A percentile compares a stretch with the other conserved stretches of the same genome.
Evolutionary conservation across 2,797 vertebrate genomes (phyloP).

Genomic region (Lepus oiostolus): DNA sequence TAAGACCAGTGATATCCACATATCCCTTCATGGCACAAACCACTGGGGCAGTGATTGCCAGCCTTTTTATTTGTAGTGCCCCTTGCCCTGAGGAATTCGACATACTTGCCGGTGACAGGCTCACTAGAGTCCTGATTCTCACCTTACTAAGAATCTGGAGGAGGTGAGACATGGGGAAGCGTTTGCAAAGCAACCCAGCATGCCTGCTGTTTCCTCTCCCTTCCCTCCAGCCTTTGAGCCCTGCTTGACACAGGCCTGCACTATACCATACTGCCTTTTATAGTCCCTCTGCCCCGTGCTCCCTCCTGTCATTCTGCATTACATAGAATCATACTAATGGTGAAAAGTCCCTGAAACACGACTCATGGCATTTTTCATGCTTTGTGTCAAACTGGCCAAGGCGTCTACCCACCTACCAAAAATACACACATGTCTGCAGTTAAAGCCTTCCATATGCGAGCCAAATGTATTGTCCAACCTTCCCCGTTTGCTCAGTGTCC

Average conservation of each 20-base stretch:
- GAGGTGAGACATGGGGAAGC: neutral
- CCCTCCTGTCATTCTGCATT: neutral
- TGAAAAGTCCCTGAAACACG: neutral
- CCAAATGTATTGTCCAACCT: neutral
- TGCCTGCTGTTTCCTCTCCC: neutral
- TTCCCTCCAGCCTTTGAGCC: neutral
- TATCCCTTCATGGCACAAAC: neutral
- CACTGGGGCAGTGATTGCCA: neutral
- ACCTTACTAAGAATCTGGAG: neutral
- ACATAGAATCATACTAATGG: neutral
- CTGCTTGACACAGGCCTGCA: conserved; percentile 20
- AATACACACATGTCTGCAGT: neutral
- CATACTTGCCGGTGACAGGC: neutral
- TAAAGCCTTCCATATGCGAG: conserved; percentile 7
- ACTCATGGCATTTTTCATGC: neutral
- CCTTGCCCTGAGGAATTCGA: neutral
- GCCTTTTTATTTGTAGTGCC: neutral
- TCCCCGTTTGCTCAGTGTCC: neutral
- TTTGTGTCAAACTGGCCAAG: conserved; percentile 22
- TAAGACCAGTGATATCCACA: neutral
- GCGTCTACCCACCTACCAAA: conserved; percentile 13
- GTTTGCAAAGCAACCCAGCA: conserved; percentile 24
- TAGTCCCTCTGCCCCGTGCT: neutral
- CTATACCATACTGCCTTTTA: neutral
- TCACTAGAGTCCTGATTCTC: conserved; percentile 13